Conservation (phyloP, 2,888 invertebrate genomes). For the Automeris io region DNA sequence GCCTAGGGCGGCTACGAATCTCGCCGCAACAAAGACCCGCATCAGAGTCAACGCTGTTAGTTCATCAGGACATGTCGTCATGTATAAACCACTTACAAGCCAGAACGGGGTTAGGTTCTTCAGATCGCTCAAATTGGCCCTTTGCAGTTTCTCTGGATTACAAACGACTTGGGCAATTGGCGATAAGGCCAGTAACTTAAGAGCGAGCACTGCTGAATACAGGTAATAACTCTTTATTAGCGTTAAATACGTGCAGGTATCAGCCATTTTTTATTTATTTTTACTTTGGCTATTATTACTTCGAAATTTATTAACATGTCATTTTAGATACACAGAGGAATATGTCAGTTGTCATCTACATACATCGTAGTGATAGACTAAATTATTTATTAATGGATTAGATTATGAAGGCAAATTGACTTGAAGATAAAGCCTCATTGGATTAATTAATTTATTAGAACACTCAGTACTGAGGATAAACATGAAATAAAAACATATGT, state of each 20-base stretch:
- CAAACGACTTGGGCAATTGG: constrained; percentile 31
- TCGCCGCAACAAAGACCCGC: constrained; percentile 28
- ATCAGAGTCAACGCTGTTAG: constrained; percentile 26
- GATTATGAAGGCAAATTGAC: no score
- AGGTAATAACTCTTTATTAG: constrained; percentile 22
- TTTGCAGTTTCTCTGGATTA: constrained; percentile 30
- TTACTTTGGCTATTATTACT: background rate
- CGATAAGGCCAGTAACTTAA: constrained; percentile 26
- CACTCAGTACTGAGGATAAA: no score
- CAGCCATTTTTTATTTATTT: background rate
- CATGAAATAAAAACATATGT: no score
- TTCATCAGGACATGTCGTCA: constrained; percentile 35
- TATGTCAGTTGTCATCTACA: no score
- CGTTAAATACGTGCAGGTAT: background rate
- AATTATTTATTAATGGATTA: no score
- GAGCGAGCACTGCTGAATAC: constrained; percentile 22
- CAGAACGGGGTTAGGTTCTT: constrained; percentile 50
- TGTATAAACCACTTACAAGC: constrained; percentile 43
- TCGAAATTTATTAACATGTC: no score
- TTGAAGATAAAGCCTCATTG: no score
- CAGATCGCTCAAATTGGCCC: constrained; percentile 40
- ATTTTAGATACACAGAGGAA: no score
- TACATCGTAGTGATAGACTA: no score
- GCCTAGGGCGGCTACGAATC: constrained; percentile 30
- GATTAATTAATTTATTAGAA: no score